Evolutionary conservation across 2,797 vertebrate species (phyloP).

Genomic region (Meriones psammophilus): DNA sequence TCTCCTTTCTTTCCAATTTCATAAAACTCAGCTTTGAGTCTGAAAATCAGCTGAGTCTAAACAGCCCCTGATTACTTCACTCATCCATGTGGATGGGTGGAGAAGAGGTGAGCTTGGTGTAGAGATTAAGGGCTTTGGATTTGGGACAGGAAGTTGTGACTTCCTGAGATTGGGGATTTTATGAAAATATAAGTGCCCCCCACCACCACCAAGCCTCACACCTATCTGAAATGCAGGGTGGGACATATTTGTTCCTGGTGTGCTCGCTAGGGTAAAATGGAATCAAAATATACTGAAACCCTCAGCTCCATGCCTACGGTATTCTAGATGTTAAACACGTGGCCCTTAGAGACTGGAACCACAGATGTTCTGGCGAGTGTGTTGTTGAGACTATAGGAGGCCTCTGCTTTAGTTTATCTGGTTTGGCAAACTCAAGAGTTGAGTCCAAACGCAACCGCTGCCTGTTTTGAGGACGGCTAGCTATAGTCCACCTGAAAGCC

Average conservation of each 20-base stretch:
- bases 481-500: not conserved
- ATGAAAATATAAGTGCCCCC: not conserved
- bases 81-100: not conserved
- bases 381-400: not conserved
- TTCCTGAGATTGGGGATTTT: not conserved
- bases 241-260: not conserved
- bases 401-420: not conserved
- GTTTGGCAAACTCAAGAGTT: not conserved
- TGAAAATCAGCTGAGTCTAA: slow-evolving; percentile 22
- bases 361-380: not conserved
- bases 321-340: not conserved
- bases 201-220: too few relatives aligned
- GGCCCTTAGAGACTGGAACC: not conserved
- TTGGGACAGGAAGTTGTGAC: slow-evolving; percentile 31
- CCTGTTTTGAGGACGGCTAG: not conserved
- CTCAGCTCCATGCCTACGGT: not conserved
- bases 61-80: not conserved
- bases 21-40: slow-evolving; percentile 16
- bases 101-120: fast-evolving
- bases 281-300: not conserved
- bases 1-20: not conserved
- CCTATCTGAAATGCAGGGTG: not conserved
- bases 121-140: not conserved
- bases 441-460: not conserved
- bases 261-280: not conserved